phyloP scores from a whole-genome alignment of 2,797 vertebrate genomes.

The Ataeniobius toweri region DNA sequence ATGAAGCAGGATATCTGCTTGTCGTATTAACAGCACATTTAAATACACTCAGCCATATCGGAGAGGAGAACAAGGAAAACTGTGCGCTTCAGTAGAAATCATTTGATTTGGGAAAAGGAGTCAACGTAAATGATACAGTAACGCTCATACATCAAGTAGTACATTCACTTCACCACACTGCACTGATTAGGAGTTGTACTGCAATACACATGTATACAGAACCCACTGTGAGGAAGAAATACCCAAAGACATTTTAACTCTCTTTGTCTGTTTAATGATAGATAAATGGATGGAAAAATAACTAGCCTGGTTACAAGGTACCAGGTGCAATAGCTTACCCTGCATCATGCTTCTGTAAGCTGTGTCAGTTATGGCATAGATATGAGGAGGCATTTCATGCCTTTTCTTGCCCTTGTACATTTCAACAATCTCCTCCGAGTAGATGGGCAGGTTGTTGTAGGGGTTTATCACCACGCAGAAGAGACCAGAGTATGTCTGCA shows the following conservation, averaged over 20 bases:
- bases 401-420: constrained; percentile 99
- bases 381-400: constrained; percentile 98
- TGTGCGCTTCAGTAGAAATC: too few species aligned
- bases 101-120: too few species aligned
- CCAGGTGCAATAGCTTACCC: constrained; percentile 76
- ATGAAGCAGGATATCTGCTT: neutral
- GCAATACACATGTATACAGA: too few species aligned
- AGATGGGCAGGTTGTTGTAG: constrained; percentile 98
- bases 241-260: neutral
- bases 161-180: too few species aligned
- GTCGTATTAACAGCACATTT: neutral
- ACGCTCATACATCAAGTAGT: too few species aligned
- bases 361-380: constrained; percentile 98
- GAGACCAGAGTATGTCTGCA: constrained; percentile 95
- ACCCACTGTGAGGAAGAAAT: too few species aligned
- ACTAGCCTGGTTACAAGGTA: neutral
- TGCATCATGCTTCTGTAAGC: constrained; percentile 99
- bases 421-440: constrained; percentile 97
- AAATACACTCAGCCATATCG: neutral
- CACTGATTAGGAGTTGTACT: too few species aligned
- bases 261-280: neutral
- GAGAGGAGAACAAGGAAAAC: neutral
- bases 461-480: constrained; percentile 99
- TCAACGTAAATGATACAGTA: too few species aligned
- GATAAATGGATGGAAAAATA: neutral